These are phyloP conservation scores for Sebastes iracundus DNA, from an alignment of 2,797 vertebrate species.

Conservation along the genomic window DNA sequence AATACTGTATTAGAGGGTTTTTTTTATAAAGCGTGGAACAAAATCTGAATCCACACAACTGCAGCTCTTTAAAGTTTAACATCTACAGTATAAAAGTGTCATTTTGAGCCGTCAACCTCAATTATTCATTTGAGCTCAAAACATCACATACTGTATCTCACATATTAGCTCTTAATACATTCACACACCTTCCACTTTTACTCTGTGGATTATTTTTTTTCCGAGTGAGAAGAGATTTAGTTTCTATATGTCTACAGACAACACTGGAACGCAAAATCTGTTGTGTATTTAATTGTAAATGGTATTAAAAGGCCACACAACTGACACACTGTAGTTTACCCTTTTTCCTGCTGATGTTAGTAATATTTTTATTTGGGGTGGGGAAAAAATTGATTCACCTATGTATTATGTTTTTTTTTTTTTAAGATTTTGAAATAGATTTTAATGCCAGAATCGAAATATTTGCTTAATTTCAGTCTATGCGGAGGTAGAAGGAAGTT, in stretches of 20 bases:
- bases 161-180: background rate
- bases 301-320: background rate
- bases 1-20: background rate
- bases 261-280: background rate
- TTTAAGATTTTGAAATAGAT: too few relatives aligned
- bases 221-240: background rate
- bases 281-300: background rate
- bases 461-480: too few relatives aligned
- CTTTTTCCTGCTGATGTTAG: background rate
- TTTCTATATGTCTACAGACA: background rate
- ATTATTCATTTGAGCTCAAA: conserved; percentile 11
- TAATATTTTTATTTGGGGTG: background rate
- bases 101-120: background rate
- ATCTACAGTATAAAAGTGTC: background rate
- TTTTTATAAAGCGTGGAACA: background rate
- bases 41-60: background rate
- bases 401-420: too few relatives aligned
- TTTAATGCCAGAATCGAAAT: too few relatives aligned
- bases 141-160: background rate
- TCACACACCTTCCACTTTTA: background rate
- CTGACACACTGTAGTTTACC: background rate
- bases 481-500: too few relatives aligned
- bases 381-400: too few relatives aligned
- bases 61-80: background rate
- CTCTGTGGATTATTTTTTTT: background rate